Base-by-base conservation (phyloP, 2,888 invertebrate species). In the Lithosia quadra region DNA sequence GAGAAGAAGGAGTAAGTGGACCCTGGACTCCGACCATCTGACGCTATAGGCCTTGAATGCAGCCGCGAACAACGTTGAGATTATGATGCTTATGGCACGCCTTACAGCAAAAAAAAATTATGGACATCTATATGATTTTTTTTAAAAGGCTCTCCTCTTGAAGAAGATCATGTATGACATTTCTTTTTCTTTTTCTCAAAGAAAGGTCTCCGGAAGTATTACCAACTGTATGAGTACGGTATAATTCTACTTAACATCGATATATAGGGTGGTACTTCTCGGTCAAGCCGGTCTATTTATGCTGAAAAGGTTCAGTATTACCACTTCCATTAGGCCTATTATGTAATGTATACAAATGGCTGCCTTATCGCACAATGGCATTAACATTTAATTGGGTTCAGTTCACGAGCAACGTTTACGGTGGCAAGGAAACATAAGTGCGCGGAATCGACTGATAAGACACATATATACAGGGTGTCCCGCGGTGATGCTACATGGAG, bases 351-450 rank as follows among this genome's bases (percentile, higher is more conserved):
- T 49, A 43, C 43, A 49, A 49, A 28, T 34, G 28, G 59, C 22
- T 21, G 59, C 66, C 57, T 58, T 62, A 61, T 69, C 69, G 67
- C 69, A 66, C 55, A 66, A 68, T 66, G 68, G 28, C 56, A 55
- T 55, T 34, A 22, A 55, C 49, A 49, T 49, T 49, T 49, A 49
- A 49, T 49, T n/a, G 49, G 49, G 49, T 9, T 49, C 49, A 9
- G n/a, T 43, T 43, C 43, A 43, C 18, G 18, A n/a, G 49, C 49
- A 9, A 9, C 9, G 49, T 49, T 43, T 43, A 49, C 15, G n/a
- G 49, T n/a, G 49, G 43, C 7, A 39, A 43, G 43, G 18, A 49
- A 49, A 49, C 49, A 43, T 43, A 43, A 43, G 43, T 43, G 43
- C 18, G 43, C 43, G 18, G 8, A 43, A 43, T 43, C 43, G 8